Evolutionary conservation across 2,113 vertebrate genomes (phyloP), one percentile per base, ranked within the genome.

Genomic region (Odobenus rosmarus): DNA sequence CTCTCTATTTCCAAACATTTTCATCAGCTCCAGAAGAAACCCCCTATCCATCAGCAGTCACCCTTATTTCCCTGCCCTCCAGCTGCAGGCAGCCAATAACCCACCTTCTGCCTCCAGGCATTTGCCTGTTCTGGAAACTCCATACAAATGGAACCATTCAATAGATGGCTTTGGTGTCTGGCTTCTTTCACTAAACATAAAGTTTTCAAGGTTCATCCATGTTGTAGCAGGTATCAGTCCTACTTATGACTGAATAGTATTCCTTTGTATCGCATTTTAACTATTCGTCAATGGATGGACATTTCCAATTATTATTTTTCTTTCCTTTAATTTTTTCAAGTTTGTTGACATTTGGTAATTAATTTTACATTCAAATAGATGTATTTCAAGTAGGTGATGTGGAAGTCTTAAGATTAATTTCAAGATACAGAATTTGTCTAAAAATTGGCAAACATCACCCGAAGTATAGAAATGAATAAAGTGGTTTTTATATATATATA

Each of bases 391-490:
- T 71, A 62, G 71, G 21, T 46, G 23, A 72, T 86, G 3, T 80
- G 15, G 71, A 24, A 7, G 31, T 71, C 62, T 80, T 55, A 64
- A 96, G 51, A 85, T 46, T 57, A 85, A 90, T 82, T 81, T 82
- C 80, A 94, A 88, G 51, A 76, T 24, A 57, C 79, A 79, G 10
- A 90, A 87, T 42, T 74, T 95, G 11, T 84, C 49, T 31, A 57
- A 83, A 95, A 92, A 53, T 89, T 26, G 11, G 13, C 4, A 89
- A 92, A 77, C 23, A 69, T 71, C 39, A 71, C 21, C 83, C 69
- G 84, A 92, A 46, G 62, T 59, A 80, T 49, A 74, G n/a, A 72
- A 87, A 81, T 46, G 13, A 96, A 95, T 51, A 53, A 83, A 69
- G 33, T 77, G 13, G 3, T 31, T 88, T 67, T 0, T 33, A 14